Evolutionary conservation across 2,113 vertebrate genomes (phyloP), one percentile per base, ranked within the genome.

Genomic region (Tupaia tana): DNA sequence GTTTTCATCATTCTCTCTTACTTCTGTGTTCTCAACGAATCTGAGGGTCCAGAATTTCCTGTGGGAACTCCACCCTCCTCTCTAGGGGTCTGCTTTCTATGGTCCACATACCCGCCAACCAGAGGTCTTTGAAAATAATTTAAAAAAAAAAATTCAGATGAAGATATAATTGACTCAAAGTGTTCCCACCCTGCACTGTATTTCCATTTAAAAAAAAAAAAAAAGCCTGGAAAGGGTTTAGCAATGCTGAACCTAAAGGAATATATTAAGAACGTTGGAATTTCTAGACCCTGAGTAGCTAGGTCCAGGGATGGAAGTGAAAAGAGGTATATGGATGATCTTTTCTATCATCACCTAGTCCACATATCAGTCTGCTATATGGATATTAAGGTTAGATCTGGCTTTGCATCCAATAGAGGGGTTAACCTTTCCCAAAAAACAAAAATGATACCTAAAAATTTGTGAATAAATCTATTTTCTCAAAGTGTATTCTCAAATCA

Each of bases 191-290:
- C 75, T 58, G 31, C 22, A 61, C 67, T 74, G 0, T 25, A 87
- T 85, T 75, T 91, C 93, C 59, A 89, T 83, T 90, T 82, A 92
- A 79, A 59, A 77, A 92, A 92, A 79, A 59, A 77, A 92, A 93
- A 80, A 3, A 13, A 79, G 9, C 29, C 34, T 59, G 14, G 18
- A 24, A 52, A 90, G 29, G 22, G 43, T 43, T 43, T 6, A 43
- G 13, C 25, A 29, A 59, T 84, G 27, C 31, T 70, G 63, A 84
- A 24, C 15, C 58, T 34, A 27, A 71, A 71, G 16, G 13, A 82
- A 78, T 52, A 64, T 31, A 91, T 9, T n/a, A 58, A 85, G 74
- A 78, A 54, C 1, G 0, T 2, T 20, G 64, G 43, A 34, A 81
- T 85, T 69, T 59, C 25, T 61, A 24, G 10, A 69, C 24, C 43